Conservation (phyloP, 23 tunicate genomes). For the Trididemnum clinides region DNA sequence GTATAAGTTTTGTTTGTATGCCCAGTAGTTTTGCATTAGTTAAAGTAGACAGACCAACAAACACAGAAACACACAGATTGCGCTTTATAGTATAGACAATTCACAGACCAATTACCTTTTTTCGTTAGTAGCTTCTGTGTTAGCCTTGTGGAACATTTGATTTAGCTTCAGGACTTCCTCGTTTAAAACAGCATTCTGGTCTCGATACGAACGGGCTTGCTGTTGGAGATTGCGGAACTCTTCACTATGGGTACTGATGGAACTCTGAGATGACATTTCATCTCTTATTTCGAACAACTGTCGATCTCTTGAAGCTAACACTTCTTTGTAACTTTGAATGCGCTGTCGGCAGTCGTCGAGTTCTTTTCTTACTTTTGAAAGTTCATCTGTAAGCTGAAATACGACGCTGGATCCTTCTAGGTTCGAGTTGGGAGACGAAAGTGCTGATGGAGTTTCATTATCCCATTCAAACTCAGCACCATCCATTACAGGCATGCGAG, state of each 20-base stretch:
- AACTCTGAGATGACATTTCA: not conserved
- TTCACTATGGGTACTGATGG: not conserved
- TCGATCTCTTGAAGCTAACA: slow-evolving; percentile 53
- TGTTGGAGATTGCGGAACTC: slow-evolving; percentile 23
- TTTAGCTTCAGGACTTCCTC: slow-evolving; percentile 57
- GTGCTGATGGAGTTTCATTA: slow-evolving; percentile 1
- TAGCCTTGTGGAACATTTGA: slow-evolving; percentile 25
- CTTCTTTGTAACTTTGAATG: slow-evolving; percentile 56
- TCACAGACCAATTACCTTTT: slow-evolving; percentile 42
- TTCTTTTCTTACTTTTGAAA: slow-evolving; percentile 23
- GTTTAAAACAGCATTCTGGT: slow-evolving; percentile 50
- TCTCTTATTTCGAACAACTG: slow-evolving; percentile 76
- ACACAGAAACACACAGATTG: no score
- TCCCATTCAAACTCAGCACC: slow-evolving; percentile 61
- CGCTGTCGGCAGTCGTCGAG: slow-evolving; percentile 15
- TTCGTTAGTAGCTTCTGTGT: slow-evolving; percentile 12
- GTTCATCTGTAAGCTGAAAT: slow-evolving; percentile 56
- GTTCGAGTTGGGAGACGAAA: not conserved
- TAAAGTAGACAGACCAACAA: no score
- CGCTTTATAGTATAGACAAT: no score
- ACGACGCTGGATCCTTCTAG: slow-evolving; percentile 37
- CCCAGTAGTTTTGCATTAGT: no score
- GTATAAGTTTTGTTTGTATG: no score
- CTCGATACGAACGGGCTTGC: slow-evolving; percentile 40
- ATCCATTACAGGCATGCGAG: not conserved